Evolutionary conservation across 30 jellyfish, hydroid and myxozoan species (phyloP).

Genomic region (Turritopsis dohrnii): DNA sequence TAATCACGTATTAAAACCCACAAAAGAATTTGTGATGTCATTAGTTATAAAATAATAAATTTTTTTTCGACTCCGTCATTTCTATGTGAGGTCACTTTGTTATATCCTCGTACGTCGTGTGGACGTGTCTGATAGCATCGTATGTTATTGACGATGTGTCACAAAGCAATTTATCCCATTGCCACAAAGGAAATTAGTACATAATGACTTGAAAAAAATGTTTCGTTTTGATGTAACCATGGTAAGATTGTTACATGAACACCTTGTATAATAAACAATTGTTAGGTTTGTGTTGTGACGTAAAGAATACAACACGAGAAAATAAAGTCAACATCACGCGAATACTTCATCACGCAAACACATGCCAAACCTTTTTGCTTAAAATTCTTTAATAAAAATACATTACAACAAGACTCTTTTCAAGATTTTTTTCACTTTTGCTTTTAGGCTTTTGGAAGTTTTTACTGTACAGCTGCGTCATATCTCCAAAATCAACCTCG

Average conservation of each 20-base stretch:
- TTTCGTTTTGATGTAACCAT: background rate
- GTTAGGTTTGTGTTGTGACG: background rate
- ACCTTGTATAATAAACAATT: background rate
- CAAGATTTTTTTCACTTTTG: no score
- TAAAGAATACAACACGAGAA: background rate
- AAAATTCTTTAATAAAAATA: no score
- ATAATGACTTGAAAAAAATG: background rate
- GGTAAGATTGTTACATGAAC: background rate
- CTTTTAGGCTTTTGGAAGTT: no score
- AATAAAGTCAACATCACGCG: background rate
- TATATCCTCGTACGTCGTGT: background rate
- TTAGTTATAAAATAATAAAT: background rate
- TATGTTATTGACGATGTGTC: background rate
- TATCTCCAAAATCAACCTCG: no score
- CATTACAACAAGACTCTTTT: no score
- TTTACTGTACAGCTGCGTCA: no score
- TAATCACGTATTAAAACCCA: background rate
- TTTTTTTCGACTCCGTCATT: background rate
- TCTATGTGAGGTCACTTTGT: background rate
- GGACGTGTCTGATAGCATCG: background rate
- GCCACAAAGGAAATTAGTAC: background rate
- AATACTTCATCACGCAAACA: no score
- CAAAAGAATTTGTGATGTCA: background rate
- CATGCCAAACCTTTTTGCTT: no score
- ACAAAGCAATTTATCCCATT: background rate